A percentile compares a stretch with the other conserved stretches of the same genome.
Evolutionary conservation across 2,797 vertebrate species (phyloP).

Genomic region (Scolopax bukidnonensis): DNA sequence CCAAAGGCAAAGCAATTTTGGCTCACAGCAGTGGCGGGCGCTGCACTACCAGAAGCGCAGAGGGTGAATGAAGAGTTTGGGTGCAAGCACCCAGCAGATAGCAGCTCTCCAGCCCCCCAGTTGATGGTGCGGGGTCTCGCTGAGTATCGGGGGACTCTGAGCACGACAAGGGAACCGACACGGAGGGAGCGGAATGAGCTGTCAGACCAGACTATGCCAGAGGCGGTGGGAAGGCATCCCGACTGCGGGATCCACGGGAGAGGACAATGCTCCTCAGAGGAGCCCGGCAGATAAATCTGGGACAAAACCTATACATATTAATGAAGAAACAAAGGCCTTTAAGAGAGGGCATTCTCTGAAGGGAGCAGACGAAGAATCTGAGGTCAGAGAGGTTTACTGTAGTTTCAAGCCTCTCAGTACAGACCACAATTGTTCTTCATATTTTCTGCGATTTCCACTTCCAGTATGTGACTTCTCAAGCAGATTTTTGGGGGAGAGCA

Average conservation of each 20-base stretch:
- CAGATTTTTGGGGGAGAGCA: not conserved
- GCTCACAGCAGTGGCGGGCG: not conserved
- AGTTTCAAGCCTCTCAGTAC: not conserved
- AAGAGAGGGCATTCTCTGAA: not conserved
- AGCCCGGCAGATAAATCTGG: conserved; percentile 52
- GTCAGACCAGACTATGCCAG: not conserved
- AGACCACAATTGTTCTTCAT: not conserved
- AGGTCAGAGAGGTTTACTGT: conserved; percentile 36
- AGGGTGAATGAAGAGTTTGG: not conserved
- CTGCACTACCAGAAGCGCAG: not conserved
- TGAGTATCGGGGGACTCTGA: not conserved
- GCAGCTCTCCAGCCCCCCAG: not conserved
- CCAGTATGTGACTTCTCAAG: not conserved
- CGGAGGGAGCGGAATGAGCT: not conserved
- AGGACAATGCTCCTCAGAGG: conserved; percentile 52
- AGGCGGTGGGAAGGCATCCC: not conserved
- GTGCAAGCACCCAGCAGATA: not conserved
- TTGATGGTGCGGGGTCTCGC: fast-evolving
- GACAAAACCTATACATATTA: conserved; percentile 60
- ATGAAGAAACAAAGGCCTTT: conserved; percentile 64
- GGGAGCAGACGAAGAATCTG: conserved; percentile 12
- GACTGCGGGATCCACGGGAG: not conserved
- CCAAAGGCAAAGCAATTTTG: not conserved
- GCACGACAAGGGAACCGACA: fast-evolving
- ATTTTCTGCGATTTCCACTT: not conserved